Evolutionary conservation across 2,113 vertebrate genomes (phyloP).

Genomic region (Cochlearius cochlearius): DNA sequence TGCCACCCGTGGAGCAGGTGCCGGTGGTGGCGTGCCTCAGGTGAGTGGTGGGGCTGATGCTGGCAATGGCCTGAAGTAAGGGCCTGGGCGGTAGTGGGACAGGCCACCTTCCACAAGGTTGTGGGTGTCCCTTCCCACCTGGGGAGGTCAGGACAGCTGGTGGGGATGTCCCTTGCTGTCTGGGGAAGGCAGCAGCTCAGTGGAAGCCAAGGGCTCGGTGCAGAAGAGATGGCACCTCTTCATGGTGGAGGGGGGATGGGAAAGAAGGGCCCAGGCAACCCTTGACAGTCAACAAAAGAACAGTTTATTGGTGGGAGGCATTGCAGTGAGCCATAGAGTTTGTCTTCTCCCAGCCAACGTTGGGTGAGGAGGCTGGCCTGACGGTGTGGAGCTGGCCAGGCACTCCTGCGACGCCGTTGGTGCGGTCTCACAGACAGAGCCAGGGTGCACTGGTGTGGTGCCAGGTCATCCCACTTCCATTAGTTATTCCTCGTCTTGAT

Average conservation of each 20-base stretch:
- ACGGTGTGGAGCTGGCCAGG: rapidly evolving
- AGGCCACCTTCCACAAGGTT: neutral
- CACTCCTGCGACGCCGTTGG: rapidly evolving
- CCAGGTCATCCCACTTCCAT: neutral
- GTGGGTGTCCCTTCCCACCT: neutral
- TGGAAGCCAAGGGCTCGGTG: neutral
- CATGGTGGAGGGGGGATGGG: rapidly evolving
- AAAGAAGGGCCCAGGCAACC: neutral
- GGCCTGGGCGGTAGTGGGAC: neutral
- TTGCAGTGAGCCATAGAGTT: neutral
- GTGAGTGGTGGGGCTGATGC: neutral
- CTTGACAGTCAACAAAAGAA: neutral
- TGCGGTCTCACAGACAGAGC: neutral
- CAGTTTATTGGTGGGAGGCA: neutral
- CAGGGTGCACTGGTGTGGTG: neutral
- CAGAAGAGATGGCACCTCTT: neutral
- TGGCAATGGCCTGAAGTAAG: neutral
- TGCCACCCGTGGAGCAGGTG: rapidly evolving
- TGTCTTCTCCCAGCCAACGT: neutral
- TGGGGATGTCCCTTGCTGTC: neutral
- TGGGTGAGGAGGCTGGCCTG: neutral
- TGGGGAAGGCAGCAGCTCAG: neutral
- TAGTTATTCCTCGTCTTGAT: neutral
- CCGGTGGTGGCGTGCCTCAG: neutral
- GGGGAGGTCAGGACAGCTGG: neutral